A percentile compares a stretch with the other conserved stretches of the same genome.
Conservation (phyloP, 2,113 vertebrate species). For the Muntiacus muntjak region DNA sequence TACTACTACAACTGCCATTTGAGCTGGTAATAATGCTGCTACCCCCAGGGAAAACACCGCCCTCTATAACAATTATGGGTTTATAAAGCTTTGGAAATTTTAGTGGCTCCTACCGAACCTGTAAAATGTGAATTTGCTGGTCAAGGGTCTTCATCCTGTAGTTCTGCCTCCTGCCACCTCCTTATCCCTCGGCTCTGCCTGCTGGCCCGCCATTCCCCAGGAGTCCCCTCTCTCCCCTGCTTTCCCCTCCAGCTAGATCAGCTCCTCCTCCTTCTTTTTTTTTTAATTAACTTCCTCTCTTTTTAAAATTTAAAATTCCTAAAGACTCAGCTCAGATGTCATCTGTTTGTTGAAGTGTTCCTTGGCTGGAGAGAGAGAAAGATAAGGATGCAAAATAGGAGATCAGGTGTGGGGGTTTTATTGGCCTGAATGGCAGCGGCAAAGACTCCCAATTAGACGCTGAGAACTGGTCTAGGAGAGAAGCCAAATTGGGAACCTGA, state of each 20-base stretch:
- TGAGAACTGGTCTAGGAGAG: not conserved
- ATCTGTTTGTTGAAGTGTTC: not conserved
- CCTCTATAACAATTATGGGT: accelerated
- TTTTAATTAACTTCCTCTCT: not conserved
- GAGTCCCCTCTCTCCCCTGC: accelerated
- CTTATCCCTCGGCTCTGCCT: not conserved
- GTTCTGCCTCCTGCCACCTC: not conserved
- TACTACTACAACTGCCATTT: accelerated
- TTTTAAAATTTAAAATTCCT: not conserved
- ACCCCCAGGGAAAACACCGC: not conserved
- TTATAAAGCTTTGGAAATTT: not conserved
- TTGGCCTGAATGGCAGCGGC: not conserved
- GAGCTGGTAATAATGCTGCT: not conserved
- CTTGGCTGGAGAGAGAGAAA: not conserved
- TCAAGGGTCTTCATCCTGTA: not conserved
- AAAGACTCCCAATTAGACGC: not conserved
- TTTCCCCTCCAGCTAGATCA: not conserved
- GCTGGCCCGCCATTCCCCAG: not conserved
- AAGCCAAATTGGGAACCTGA: not conserved
- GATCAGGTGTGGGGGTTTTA: not conserved
- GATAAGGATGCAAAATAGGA: not conserved
- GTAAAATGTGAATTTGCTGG: not conserved
- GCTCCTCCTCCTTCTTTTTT: not conserved
- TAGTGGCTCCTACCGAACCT: not conserved
- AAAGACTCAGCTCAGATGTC: not conserved